Conservation (phyloP, 2,113 vertebrate genomes). For the Cephalopholis sonnerati region DNA sequence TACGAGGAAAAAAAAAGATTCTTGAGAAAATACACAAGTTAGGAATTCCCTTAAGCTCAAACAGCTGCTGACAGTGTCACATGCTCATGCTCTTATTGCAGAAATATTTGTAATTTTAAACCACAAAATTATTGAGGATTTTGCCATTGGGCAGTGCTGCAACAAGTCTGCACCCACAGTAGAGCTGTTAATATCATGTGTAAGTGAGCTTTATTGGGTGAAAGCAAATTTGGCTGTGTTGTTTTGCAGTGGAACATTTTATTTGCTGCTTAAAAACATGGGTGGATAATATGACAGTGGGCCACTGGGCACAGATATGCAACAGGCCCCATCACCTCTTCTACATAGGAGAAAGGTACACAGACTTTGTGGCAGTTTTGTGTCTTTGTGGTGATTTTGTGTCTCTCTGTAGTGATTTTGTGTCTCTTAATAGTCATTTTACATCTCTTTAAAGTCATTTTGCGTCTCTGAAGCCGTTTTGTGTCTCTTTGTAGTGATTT, state of each 20-base stretch:
- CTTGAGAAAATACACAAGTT: constrained; percentile 3
- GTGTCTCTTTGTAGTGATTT: too few relatives aligned
- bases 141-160: not conserved
- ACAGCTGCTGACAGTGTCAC: constrained; percentile 11
- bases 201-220: not conserved
- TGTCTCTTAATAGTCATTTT: too few relatives aligned
- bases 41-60: constrained; percentile 18
- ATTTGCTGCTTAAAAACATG: not conserved
- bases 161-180: not conserved
- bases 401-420: too few relatives aligned
- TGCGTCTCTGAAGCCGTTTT: too few relatives aligned
- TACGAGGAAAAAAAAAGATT: not conserved
- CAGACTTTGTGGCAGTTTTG: too few relatives aligned
- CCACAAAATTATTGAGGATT: not conserved
- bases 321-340: too few relatives aligned
- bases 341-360: too few relatives aligned
- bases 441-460: too few relatives aligned
- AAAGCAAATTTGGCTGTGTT: not conserved
- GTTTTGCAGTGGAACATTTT: not conserved
- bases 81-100: constrained; percentile 9
- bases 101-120: constrained; percentile 11
- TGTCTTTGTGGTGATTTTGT: too few relatives aligned
- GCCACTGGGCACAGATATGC: too few relatives aligned
- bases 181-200: not conserved
- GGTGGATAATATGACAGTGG: too few relatives aligned